phyloP scores from a whole-genome alignment of 2,888 invertebrate species.

The Baccha elongata region DNA sequence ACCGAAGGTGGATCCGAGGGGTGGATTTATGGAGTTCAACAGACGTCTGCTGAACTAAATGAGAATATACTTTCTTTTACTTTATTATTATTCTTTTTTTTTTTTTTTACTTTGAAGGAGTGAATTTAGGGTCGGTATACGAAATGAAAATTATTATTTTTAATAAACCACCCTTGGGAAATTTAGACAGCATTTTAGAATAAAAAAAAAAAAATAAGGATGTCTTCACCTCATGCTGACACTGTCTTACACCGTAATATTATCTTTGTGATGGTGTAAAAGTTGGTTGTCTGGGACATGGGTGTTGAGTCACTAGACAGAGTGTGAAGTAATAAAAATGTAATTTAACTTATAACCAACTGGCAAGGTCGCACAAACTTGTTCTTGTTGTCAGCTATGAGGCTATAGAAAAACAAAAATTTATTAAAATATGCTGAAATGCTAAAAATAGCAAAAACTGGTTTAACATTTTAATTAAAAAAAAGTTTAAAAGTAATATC shows the following conservation, averaged over 20 bases:
- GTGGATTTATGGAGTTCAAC: slow-evolving; percentile 22
- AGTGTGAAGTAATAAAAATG: no score
- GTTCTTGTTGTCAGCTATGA: no score
- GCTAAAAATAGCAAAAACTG: no score
- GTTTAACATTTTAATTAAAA: no score
- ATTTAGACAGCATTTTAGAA: slow-evolving; percentile 43
- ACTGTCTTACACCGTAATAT: neutral
- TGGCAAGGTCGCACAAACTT: no score
- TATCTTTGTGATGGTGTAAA: neutral
- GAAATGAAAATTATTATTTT: slow-evolving; percentile 46
- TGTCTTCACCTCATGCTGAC: neutral
- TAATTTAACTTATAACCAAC: no score
- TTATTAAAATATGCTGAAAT: no score
- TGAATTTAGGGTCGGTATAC: slow-evolving; percentile 16
- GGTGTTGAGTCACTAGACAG: no score
- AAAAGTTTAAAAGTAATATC: no score
- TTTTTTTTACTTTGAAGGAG: slow-evolving; percentile 12
- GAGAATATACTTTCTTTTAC: slow-evolving; percentile 12
- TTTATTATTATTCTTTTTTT: slow-evolving; percentile 14
- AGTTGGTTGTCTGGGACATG: neutral
- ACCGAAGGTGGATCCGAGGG: slow-evolving; percentile 4
- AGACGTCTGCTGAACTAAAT: slow-evolving; percentile 46
- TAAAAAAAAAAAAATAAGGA: neutral
- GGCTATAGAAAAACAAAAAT: no score
- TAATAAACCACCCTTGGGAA: slow-evolving; percentile 63